phyloP scores from a whole-genome alignment of 2,113 vertebrate genomes.

The Mohoua ochrocephala region DNA sequence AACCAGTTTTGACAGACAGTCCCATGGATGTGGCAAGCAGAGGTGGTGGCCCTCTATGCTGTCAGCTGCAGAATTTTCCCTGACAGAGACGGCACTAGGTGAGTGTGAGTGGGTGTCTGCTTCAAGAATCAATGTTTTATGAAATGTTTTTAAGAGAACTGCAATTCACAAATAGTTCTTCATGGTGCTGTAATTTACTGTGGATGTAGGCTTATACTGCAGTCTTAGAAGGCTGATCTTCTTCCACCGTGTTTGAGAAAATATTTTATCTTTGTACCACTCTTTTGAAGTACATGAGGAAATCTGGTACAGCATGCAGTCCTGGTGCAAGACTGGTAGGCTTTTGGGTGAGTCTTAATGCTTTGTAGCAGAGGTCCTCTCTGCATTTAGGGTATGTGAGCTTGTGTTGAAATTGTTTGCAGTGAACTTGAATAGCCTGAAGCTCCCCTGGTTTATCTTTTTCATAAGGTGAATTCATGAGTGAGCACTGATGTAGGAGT shows the following conservation, averaged over 20 bases:
- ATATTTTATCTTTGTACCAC: neutral
- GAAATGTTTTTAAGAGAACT: neutral
- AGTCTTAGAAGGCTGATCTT: neutral
- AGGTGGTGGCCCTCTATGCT: neutral
- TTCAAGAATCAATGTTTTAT: neutral
- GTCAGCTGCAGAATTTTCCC: neutral
- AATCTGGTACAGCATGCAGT: neutral
- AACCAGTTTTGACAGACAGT: neutral
- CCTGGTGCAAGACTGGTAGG: neutral
- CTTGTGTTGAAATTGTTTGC: neutral
- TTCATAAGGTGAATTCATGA: neutral
- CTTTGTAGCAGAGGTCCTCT: neutral
- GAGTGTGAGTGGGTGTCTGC: fast-evolving
- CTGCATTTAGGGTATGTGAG: neutral
- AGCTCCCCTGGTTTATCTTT: neutral
- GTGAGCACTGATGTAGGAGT: neutral
- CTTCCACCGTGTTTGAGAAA: neutral
- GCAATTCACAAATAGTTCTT: neutral
- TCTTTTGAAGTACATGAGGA: neutral
- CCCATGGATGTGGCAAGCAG: fast-evolving
- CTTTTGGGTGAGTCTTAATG: neutral
- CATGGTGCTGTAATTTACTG: neutral
- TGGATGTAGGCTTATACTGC: neutral
- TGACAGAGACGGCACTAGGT: neutral
- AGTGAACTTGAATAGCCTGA: neutral